These are phyloP conservation scores for Thaumetopoea pityocampa DNA, from an alignment of 1,140 invertebrate species.

Conservation along the genomic window DNA sequence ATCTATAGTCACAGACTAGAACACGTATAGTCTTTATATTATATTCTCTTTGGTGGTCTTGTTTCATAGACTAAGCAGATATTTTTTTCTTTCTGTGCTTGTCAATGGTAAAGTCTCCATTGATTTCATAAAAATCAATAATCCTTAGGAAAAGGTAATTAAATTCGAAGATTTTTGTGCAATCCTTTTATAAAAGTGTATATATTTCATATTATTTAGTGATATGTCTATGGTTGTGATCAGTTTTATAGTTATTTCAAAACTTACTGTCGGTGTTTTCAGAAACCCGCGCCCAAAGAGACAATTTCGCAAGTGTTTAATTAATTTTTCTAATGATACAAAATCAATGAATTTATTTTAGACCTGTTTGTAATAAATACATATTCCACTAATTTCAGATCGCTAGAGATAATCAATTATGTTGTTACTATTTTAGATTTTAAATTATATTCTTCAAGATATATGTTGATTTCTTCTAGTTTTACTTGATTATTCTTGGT, in stretches of 20 bases:
- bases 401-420: no score
- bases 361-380: no score
- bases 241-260: constrained; percentile 7
- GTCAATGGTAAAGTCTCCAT: constrained; percentile 9
- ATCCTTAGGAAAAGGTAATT: constrained; percentile 16
- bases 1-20: no score
- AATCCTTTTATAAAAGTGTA: constrained; percentile 14
- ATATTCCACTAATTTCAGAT: no score
- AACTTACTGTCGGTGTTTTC: constrained; percentile 5
- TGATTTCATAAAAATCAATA: constrained; percentile 3
- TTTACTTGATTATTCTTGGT: no score
- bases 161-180: constrained; percentile 10
- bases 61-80: no score
- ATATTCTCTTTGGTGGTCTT: no score
- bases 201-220: constrained; percentile 2
- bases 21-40: no score
- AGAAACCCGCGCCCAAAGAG: constrained; percentile 10
- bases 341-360: no score
- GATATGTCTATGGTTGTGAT: not conserved
- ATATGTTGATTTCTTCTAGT: no score
- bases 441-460: no score
- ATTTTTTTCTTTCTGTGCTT: constrained; percentile 4
- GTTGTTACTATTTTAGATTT: no score
- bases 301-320: constrained; percentile 6
- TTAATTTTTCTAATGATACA: constrained; percentile 5